These are phyloP conservation scores for Axea sp. DNA, from an alignment of 2,888 invertebrate genomes.

Conservation along the genomic window DNA sequence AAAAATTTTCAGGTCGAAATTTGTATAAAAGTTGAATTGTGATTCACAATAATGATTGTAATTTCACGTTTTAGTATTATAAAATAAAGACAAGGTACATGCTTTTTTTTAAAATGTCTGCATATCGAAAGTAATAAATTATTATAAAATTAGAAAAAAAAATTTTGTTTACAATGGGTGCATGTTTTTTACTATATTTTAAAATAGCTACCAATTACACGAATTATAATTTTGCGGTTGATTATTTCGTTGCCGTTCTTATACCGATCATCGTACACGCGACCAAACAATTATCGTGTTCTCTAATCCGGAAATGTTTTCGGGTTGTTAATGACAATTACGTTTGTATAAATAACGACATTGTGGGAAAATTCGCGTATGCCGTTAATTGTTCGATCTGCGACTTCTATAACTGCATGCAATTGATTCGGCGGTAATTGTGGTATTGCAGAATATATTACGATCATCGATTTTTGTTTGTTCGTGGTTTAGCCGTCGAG, in stretches of 20 bases:
- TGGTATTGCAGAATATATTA: constrained; percentile 26
- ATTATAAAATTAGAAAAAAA: no score
- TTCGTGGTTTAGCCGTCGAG: neutral
- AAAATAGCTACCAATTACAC: neutral
- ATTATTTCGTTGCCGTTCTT: neutral
- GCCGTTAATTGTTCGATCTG: constrained; percentile 12
- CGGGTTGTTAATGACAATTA: constrained; percentile 6
- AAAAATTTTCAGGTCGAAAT: no score
- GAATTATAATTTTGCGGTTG: neutral
- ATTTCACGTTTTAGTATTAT: no score
- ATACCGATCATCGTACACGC: no score
- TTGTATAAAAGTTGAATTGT: no score
- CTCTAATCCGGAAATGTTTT: constrained; percentile 5
- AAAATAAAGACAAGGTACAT: no score
- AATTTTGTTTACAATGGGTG: no score
- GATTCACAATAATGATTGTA: no score
- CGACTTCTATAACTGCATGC: neutral
- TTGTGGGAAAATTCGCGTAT: constrained; percentile 33
- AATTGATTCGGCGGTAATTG: constrained; percentile 7
- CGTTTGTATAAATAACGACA: neutral
- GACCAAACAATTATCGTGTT: no score
- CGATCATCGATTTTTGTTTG: constrained; percentile 15
- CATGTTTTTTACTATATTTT: constrained; percentile 20
- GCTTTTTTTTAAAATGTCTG: no score
- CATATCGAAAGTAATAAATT: no score